Evolutionary conservation across 2,797 vertebrate species (phyloP).

Genomic region (Acipenser ruthenus): DNA sequence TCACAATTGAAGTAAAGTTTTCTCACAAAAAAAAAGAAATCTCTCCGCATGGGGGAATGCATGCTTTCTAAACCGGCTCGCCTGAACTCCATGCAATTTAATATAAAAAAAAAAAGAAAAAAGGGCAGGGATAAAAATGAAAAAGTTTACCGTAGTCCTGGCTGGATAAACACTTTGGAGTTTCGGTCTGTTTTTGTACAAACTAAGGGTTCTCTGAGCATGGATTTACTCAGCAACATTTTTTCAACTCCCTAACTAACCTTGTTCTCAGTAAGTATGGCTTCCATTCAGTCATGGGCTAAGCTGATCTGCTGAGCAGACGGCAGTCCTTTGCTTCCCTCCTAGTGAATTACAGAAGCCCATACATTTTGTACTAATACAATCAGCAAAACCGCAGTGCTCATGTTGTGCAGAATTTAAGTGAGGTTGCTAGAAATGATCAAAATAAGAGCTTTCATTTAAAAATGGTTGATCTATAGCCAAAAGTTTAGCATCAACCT

Average conservation of each 20-base stretch:
- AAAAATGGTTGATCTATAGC: no score
- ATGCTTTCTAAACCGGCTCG: neutral
- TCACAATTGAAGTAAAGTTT: conserved; percentile 55
- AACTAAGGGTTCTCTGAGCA: conserved; percentile 24
- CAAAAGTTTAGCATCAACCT: no score
- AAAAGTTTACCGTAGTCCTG: conserved; percentile 35
- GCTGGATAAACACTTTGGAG: conserved; percentile 56
- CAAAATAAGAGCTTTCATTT: no score
- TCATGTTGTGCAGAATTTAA: no score
- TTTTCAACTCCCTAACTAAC: conserved; percentile 22
- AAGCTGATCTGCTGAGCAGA: no score
- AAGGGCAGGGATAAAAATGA: conserved; percentile 12
- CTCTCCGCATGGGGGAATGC: conserved; percentile 51
- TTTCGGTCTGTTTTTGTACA: conserved; percentile 47
- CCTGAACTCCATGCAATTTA: neutral
- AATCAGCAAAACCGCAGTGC: no score
- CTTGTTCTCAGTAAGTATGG: conserved; percentile 2
- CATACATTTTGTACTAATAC: no score
- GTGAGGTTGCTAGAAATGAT: no score
- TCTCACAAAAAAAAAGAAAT: conserved; percentile 60
- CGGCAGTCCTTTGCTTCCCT: no score
- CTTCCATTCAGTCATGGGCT: no score
- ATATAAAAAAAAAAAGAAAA: neutral
- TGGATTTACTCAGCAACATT: conserved; percentile 35
- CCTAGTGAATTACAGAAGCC: no score